These are phyloP conservation scores for Smittia sp. DNA, from an alignment of 2,888 invertebrate species.

Conservation along the genomic window DNA sequence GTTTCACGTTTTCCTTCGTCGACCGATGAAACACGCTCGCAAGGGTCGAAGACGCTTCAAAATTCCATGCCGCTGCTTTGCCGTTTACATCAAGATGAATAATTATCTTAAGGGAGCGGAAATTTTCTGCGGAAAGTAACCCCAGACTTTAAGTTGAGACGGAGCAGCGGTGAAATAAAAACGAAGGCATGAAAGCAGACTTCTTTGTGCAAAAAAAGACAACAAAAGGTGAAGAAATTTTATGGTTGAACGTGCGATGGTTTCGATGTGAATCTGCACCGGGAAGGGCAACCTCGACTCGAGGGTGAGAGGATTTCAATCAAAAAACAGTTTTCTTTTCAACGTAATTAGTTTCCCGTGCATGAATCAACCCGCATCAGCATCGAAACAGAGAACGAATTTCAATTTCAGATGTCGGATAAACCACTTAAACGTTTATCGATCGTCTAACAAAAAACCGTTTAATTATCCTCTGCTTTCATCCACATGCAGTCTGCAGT, in stretches of 20 bases:
- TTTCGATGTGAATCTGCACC: background rate
- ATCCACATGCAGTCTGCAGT: too few relatives aligned
- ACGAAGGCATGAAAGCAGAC: background rate
- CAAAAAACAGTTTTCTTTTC: background rate
- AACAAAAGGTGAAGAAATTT: constrained; percentile 9
- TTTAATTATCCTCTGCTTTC: too few relatives aligned
- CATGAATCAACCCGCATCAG: too few relatives aligned
- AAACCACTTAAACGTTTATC: too few relatives aligned
- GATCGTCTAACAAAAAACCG: too few relatives aligned
- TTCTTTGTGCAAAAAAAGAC: background rate
- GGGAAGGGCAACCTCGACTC: background rate
- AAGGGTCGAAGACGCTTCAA: background rate
- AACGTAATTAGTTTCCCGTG: too few relatives aligned
- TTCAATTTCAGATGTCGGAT: too few relatives aligned
- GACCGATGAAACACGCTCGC: background rate
- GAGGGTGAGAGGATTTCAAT: background rate
- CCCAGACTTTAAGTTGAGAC: background rate
- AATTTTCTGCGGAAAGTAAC: background rate
- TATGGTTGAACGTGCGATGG: constrained; percentile 6
- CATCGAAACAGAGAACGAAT: too few relatives aligned
- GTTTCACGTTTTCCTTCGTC: background rate
- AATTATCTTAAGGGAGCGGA: background rate
- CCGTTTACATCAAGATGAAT: background rate
- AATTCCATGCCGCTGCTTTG: background rate
- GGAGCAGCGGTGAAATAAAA: background rate